Conservation (phyloP, 2,888 invertebrate species). For the Phyllotreta striolata region DNA sequence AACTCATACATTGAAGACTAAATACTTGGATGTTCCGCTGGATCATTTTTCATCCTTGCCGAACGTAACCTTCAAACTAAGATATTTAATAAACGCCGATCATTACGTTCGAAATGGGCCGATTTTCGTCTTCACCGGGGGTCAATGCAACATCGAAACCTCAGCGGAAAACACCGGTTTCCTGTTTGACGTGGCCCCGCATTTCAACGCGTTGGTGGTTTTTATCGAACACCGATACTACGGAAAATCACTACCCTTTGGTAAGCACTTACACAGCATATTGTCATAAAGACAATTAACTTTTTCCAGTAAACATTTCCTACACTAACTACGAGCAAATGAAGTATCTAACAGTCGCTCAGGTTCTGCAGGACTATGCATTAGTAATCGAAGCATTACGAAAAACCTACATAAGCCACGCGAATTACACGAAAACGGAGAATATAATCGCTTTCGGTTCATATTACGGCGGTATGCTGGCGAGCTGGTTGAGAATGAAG, state of each 20-base stretch:
- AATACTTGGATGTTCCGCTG: constrained; percentile 70
- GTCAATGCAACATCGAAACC: constrained; percentile 89
- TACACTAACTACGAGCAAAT: constrained; percentile 61
- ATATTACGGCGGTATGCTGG: constrained; percentile 96
- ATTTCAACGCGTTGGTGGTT: constrained; percentile 81
- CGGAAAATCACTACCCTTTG: constrained; percentile 88
- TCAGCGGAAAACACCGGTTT: constrained; percentile 94
- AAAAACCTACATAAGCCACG: constrained; percentile 46
- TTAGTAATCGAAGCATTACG: constrained; percentile 73
- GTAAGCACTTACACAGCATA: constrained; percentile 63
- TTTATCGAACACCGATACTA: constrained; percentile 98
- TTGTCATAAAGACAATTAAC: too few relatives aligned
- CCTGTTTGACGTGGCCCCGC: constrained; percentile 88
- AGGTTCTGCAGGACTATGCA: constrained; percentile 94
- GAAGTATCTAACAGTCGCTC: constrained; percentile 86
- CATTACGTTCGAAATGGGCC: constrained; percentile 77
- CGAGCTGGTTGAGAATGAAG: constrained; percentile 95
- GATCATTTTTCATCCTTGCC: constrained; percentile 85
- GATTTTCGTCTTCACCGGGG: constrained; percentile 94
- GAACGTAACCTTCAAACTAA: constrained; percentile 76
- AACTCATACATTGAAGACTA: constrained; percentile 45
- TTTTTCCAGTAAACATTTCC: too few relatives aligned
- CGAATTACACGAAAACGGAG: constrained; percentile 60
- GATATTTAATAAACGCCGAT: constrained; percentile 82
- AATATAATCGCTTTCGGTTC: constrained; percentile 87